phyloP scores from a whole-genome alignment of 1,140 invertebrate species.

The Pinna nobilis region DNA sequence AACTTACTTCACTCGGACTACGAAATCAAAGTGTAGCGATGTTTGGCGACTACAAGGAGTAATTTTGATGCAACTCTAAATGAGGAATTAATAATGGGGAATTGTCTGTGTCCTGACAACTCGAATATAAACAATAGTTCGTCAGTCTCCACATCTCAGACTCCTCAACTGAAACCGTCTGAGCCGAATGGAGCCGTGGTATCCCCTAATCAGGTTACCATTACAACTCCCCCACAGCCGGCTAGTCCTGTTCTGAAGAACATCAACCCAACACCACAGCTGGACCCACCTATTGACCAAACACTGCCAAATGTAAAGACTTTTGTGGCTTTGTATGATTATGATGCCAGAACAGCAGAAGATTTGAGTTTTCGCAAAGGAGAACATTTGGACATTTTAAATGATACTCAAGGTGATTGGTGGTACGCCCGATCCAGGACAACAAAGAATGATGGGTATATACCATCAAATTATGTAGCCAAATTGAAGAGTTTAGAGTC shows the following conservation, averaged over 20 bases:
- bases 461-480: conserved; percentile 99
- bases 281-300: conserved; percentile 36
- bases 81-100: conserved; percentile 43
- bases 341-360: conserved; percentile 98
- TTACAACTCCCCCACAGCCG: conserved; percentile 39
- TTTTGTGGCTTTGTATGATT: conserved; percentile 98
- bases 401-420: conserved; percentile 99
- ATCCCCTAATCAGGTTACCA: conserved; percentile 31
- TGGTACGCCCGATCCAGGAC: conserved; percentile 97
- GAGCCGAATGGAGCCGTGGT: conserved; percentile 43
- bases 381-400: conserved; percentile 97
- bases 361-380: conserved; percentile 99
- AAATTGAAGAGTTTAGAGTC: conserved; percentile 99
- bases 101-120: conserved; percentile 43
- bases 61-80: too few species aligned
- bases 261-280: conserved; percentile 30
- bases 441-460: conserved; percentile 94
- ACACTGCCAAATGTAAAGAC: conserved; percentile 76
- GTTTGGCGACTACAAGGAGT: too few species aligned
- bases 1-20: too few species aligned
- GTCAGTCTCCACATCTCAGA: conserved; percentile 11
- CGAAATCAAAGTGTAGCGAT: too few species aligned
- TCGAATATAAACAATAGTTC: conserved; percentile 35
- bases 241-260: conserved; percentile 24
- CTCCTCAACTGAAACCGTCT: conserved; percentile 24